Percentiles rank a stretch among this genome's conserved stretches.
These are phyloP conservation scores for Drosophila macrothrix DNA, from an alignment of 2,888 invertebrate species.

Conservation along the genomic window DNA sequence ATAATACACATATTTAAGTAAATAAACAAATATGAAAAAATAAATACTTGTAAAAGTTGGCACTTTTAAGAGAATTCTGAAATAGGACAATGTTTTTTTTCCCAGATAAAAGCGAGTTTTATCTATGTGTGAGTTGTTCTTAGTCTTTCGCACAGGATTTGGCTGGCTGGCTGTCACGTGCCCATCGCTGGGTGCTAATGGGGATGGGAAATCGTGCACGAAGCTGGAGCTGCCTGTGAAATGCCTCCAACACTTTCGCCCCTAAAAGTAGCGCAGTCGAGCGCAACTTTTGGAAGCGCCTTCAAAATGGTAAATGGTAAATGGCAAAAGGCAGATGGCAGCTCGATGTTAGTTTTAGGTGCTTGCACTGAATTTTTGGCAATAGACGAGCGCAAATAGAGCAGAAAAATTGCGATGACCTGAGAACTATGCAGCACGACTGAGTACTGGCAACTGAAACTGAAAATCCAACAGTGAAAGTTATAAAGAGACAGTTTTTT, in stretches of 20 bases:
- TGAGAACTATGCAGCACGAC: slow-evolving; percentile 31
- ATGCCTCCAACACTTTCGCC: slow-evolving; percentile 54
- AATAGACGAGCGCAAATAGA: slow-evolving; percentile 73
- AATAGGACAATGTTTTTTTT: neutral
- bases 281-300: slow-evolving; percentile 48
- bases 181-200: slow-evolving; percentile 60
- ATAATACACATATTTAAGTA: neutral
- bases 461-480: slow-evolving; percentile 62
- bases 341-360: slow-evolving; percentile 66
- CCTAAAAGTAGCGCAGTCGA: slow-evolving; percentile 52
- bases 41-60: neutral
- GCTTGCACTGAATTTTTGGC: slow-evolving; percentile 74
- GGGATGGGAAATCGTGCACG: slow-evolving; percentile 30
- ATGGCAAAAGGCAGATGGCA: slow-evolving; percentile 72
- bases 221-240: slow-evolving; percentile 16
- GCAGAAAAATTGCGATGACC: slow-evolving; percentile 73
- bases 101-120: neutral
- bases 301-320: slow-evolving; percentile 59
- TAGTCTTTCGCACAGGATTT: slow-evolving; percentile 11
- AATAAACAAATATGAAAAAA: neutral
- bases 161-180: slow-evolving; percentile 55
- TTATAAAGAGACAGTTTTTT: slow-evolving; percentile 65
- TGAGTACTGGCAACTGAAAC: slow-evolving; percentile 20
- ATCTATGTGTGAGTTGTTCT: neutral
- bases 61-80: neutral